Evolutionary conservation across 2,888 invertebrate genomes (phyloP), one percentile per base, ranked within the genome.

Genomic region (Xestia rhomboidea): DNA sequence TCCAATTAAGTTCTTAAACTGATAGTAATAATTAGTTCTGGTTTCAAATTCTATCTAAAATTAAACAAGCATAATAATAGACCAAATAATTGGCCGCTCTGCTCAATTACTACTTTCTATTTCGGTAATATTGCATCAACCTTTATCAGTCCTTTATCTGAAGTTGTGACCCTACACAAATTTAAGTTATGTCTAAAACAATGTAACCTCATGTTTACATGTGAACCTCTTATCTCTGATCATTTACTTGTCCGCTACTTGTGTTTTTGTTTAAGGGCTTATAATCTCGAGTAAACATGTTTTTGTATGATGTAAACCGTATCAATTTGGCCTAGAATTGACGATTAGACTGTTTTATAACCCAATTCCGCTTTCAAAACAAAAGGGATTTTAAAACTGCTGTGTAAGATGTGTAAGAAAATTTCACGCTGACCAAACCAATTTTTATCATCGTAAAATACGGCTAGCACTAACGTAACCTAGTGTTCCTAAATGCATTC

Each of bases 81-180:
- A 49, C 44, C 6, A 66, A 73, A 51, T 77, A 72, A 81, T 84
- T 87, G 67, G 57, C 64, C 24, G 30, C 34, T 77, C 83, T 79
- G 57, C 67, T 78, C 49, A 80, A 76, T 77, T 67, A 77, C 70
- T 79, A 64, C 81, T 84, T 84, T 74, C 87, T 88, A 89, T 89
- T 90, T 89, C 75, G 82, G 86, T 85, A 82, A 74, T 62, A 80
- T 81, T 88, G 79, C 87, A 86, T 87, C 84, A 85, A 72, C 18
- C 6, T 68, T 86, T 91, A 92, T 92, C 91, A 73, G 54, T 60
- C 30, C 77, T 76, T 84, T 92, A 91, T 91, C 91, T 83, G 0
- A 70, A 79, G 88, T 89, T 89, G 57, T 82, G 89, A 91, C 91
- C 90, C 88, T 83, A 83, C 74, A 75, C 78, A 71, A 82, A 81